Conservation (phyloP, 1,140 invertebrate genomes). For the Drosophila cardini region DNA sequence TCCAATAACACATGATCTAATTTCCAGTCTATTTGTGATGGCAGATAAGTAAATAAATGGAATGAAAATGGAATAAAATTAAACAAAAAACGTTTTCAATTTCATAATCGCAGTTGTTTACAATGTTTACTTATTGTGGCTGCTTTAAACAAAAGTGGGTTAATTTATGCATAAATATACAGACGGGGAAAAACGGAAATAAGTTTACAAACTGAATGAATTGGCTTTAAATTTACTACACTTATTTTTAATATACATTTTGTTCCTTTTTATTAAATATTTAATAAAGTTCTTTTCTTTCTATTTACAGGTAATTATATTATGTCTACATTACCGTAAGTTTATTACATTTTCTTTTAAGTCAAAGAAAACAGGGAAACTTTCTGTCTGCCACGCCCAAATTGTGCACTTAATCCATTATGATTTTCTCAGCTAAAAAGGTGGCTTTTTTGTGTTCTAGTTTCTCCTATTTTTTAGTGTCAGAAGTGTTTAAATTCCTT, state of each 20-base stretch:
- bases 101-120: slow-evolving; percentile 56
- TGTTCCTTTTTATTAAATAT: slow-evolving; percentile 30
- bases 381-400: slow-evolving; percentile 4
- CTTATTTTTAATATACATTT: not conserved
- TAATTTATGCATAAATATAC: slow-evolving; percentile 51
- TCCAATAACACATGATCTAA: slow-evolving; percentile 39
- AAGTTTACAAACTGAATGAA: not conserved
- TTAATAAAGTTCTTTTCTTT: slow-evolving; percentile 36
- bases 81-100: slow-evolving; percentile 62
- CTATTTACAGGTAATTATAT: slow-evolving; percentile 64
- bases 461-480: not conserved
- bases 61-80: slow-evolving; percentile 56
- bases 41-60: slow-evolving; percentile 50
- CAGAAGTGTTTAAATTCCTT: slow-evolving; percentile 7
- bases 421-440: not conserved
- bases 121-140: slow-evolving; percentile 34
- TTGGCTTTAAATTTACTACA: not conserved
- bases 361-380: no score
- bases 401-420: slow-evolving; percentile 4
- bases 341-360: not conserved
- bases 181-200: not conserved
- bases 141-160: slow-evolving; percentile 64
- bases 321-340: not conserved
- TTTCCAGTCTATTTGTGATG: slow-evolving; percentile 34
- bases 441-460: not conserved